Base-by-base conservation (phyloP, 1,140 invertebrate genomes). In the Anoplophora glabripennis region DNA sequence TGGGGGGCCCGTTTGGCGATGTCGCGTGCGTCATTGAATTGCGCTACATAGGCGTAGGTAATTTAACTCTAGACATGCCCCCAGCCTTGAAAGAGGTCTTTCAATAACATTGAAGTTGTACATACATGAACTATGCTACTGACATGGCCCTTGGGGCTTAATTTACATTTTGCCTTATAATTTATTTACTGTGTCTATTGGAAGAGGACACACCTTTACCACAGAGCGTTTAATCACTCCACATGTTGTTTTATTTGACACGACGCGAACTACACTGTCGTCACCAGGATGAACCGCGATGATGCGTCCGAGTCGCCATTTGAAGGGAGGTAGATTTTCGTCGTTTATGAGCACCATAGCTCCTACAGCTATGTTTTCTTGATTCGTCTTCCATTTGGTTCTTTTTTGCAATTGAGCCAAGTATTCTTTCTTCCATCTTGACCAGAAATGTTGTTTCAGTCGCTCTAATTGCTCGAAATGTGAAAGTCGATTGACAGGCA, bases 401-500 rank as follows among this genome's bases (percentile, higher is more conserved):
- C 53, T 40, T 10, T 47, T 18, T 41, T 66, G 64, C n/a, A 68
- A 46, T 14, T 64, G 28, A 4, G 11, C 18, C 10, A 71, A n/a
- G 28, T 63, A 69, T 18, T 71, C 66, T n/a, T 17, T 14, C n/a
- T 41, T 15, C 68, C 67, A 54, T 48, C 59, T 53, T 17, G 35
- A 33, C 70, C 54, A 57, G 17, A 57, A n/a, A 28, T 37, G 33
- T 18, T 57, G 54, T 3, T 12, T 12, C 3, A 57, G 11, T 17
- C 17, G 10, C 34, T 57, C 66, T 12, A 57, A 11, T 17, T 57
- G 28, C 40, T 57, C 14, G 14, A 35, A 57, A 9, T 37, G 14
- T 7, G 11, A 34, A 7, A 57, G 35, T 14, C 42, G 42, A n/a
- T 57, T 57, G 5, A 36, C 54, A n/a, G 17, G 54, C n/a, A n/a